These are phyloP conservation scores for Parthenolecanium corni DNA, from an alignment of 2,888 invertebrate genomes.

Conservation along the genomic window DNA sequence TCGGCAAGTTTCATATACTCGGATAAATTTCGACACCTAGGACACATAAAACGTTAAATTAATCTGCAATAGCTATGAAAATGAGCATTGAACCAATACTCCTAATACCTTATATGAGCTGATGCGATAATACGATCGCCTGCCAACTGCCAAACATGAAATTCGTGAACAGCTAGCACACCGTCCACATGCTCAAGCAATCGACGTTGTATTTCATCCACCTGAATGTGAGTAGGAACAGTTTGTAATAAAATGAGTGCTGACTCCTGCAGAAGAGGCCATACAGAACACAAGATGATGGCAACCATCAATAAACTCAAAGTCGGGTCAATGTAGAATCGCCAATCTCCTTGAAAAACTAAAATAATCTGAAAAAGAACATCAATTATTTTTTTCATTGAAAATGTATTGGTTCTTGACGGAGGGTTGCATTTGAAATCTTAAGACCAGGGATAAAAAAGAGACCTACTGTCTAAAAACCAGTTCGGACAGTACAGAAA, in stretches of 20 bases:
- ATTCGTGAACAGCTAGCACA: slow-evolving; percentile 90
- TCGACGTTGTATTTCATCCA: slow-evolving; percentile 80
- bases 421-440: too few relatives aligned
- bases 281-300: slow-evolving; percentile 75
- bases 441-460: too few relatives aligned
- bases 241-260: slow-evolving; percentile 91
- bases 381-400: too few relatives aligned
- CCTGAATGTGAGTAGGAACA: slow-evolving; percentile 88
- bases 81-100: background rate
- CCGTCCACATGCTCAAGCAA: slow-evolving; percentile 83
- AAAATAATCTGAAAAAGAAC: slow-evolving; percentile 40
- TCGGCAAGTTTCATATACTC: slow-evolving; percentile 97
- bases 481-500: too few relatives aligned
- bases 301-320: slow-evolving; percentile 79
- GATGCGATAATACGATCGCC: slow-evolving; percentile 95
- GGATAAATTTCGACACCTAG: slow-evolving; percentile 76
- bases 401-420: too few relatives aligned
- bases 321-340: slow-evolving; percentile 84
- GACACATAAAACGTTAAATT: slow-evolving; percentile 28
- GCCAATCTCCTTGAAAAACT: slow-evolving; percentile 44
- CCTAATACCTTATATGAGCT: slow-evolving; percentile 72
- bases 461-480: too few relatives aligned
- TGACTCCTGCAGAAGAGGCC: slow-evolving; percentile 86
- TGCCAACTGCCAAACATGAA: slow-evolving; percentile 96
- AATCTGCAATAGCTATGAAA: background rate